Evolutionary conservation across 2,113 vertebrate species (phyloP).

Genomic region (Menidia beryllina): DNA sequence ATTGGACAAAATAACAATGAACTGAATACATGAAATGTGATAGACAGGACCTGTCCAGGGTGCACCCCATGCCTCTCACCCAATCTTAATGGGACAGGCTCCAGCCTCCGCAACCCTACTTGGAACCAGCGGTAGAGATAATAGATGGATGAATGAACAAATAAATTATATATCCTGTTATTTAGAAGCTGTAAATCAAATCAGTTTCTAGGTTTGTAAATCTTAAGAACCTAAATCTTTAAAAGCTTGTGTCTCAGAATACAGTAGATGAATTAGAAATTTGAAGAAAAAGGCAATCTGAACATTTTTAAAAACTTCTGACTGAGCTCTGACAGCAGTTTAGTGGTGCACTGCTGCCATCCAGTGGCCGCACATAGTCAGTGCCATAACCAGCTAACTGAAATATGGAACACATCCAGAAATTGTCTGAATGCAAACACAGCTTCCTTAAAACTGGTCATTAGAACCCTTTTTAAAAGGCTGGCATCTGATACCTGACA

Average conservation of each 20-base stretch:
- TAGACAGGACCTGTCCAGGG: too few relatives aligned
- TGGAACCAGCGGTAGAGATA: too few relatives aligned
- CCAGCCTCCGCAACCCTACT: too few relatives aligned
- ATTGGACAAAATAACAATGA: neutral
- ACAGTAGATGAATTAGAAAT: constrained; percentile 17
- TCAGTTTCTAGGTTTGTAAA: too few relatives aligned
- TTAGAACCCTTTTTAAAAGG: too few relatives aligned
- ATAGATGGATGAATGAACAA: too few relatives aligned
- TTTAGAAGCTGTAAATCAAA: too few relatives aligned
- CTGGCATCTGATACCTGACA: constrained; percentile 79
- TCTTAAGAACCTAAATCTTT: constrained; percentile 14
- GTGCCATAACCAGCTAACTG: neutral
- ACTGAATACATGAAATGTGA: too few relatives aligned
- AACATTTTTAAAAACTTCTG: neutral
- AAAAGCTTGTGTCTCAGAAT: constrained; percentile 25
- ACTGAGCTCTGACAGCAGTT: neutral
- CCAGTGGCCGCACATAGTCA: constrained; percentile 65
- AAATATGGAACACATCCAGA: neutral
- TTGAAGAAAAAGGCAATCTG: neutral
- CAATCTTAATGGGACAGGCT: too few relatives aligned
- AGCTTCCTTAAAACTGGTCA: neutral
- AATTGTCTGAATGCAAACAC: neutral
- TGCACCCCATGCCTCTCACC: too few relatives aligned
- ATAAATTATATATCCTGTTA: too few relatives aligned
- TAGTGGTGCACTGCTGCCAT: constrained; percentile 60